Percentiles rank a stretch among this genome's conserved stretches.
Conservation (phyloP, 2,113 vertebrate species). For the Hippocampus barbouri region DNA sequence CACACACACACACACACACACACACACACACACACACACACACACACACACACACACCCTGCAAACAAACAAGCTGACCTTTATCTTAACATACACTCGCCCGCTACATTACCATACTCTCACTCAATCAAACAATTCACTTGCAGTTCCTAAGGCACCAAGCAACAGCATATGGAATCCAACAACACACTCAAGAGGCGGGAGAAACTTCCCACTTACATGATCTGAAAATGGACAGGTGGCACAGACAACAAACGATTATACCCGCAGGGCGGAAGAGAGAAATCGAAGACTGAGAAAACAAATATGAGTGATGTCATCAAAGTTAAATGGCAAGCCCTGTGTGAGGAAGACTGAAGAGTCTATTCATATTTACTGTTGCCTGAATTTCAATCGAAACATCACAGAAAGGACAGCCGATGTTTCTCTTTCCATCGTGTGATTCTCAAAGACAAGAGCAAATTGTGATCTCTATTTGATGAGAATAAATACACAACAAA, state of each 20-base stretch:
- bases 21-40: background rate
- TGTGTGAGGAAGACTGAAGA: slow-evolving; percentile 55
- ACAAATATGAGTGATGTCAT: slow-evolving; percentile 64
- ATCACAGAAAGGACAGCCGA: slow-evolving; percentile 53
- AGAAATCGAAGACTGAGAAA: slow-evolving; percentile 65
- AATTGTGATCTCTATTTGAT: slow-evolving; percentile 39
- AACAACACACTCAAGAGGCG: slow-evolving; percentile 10
- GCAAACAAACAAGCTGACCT: slow-evolving; percentile 61
- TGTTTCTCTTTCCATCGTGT: slow-evolving; percentile 48
- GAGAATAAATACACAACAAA: slow-evolving; percentile 47
- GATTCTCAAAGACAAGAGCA: slow-evolving; percentile 44
- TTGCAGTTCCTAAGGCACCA: slow-evolving; percentile 22
- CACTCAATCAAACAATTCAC: slow-evolving; percentile 44
- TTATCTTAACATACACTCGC: slow-evolving; percentile 48
- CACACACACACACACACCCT: slow-evolving; percentile 8
- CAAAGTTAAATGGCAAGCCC: slow-evolving; percentile 67
- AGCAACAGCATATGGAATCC: slow-evolving; percentile 8
- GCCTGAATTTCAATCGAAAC: slow-evolving; percentile 53
- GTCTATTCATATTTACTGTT: slow-evolving; percentile 61
- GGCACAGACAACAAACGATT: slow-evolving; percentile 73
- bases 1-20: background rate
- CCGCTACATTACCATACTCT: slow-evolving; percentile 57
- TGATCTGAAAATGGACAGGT: slow-evolving; percentile 69
- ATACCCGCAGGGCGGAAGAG: slow-evolving; percentile 30
- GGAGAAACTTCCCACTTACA: slow-evolving; percentile 47